phyloP scores from a whole-genome alignment of 2,113 vertebrate genomes.

The Epinephelus lanceolatus region DNA sequence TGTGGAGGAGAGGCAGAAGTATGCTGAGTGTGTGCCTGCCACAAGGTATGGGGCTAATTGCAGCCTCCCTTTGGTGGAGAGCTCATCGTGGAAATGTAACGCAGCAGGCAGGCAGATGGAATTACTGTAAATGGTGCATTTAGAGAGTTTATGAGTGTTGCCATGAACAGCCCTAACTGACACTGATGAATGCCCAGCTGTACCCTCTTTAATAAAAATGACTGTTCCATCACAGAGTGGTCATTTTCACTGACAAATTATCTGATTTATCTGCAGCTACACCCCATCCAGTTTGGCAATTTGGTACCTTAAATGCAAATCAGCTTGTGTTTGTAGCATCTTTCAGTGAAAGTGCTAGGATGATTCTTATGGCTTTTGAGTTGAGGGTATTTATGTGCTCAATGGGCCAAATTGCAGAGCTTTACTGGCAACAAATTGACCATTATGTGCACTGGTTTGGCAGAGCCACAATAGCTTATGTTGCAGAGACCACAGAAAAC shows the following conservation, averaged over 20 bases:
- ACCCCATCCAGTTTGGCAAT: constrained; percentile 46
- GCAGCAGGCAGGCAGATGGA: constrained; percentile 56
- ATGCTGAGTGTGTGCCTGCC: constrained; percentile 25
- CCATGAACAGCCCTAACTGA: constrained; percentile 60
- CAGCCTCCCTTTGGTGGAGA: constrained; percentile 46
- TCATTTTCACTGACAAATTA: constrained; percentile 72
- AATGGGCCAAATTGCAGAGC: constrained; percentile 20
- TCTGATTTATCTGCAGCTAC: constrained; percentile 64
- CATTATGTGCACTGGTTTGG: constrained; percentile 38
- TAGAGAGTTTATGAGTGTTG: constrained; percentile 63
- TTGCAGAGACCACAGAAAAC: background rate
- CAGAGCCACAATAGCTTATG: constrained; percentile 12
- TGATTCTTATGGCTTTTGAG: constrained; percentile 23
- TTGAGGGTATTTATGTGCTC: constrained; percentile 18
- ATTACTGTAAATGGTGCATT: constrained; percentile 68
- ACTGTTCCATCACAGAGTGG: constrained; percentile 61
- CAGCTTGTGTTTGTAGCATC: constrained; percentile 34
- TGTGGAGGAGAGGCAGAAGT: constrained; percentile 24
- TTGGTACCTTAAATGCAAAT: constrained; percentile 60
- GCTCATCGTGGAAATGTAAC: constrained; percentile 52
- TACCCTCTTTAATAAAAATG: constrained; percentile 70
- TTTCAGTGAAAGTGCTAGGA: constrained; percentile 16
- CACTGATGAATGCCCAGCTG: constrained; percentile 73
- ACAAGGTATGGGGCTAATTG: constrained; percentile 67
- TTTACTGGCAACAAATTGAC: constrained; percentile 49